A percentile compares a stretch with the other conserved stretches of the same genome.
Conservation (phyloP, 2,797 vertebrate genomes). For the Acanthurus tractus region DNA sequence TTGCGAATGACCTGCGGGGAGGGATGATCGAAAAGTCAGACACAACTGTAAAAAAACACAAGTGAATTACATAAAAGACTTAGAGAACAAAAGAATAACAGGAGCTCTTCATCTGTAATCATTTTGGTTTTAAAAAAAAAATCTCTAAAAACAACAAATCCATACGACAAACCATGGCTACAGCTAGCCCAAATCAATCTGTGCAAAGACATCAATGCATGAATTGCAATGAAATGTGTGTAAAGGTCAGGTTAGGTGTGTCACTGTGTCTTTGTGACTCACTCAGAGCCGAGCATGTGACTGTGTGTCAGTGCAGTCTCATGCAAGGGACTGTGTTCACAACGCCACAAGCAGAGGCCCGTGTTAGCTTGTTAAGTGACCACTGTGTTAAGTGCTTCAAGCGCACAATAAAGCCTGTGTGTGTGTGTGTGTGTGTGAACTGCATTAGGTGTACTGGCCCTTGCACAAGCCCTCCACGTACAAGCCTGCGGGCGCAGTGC, state of each 20-base stretch:
- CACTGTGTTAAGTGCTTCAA: constrained; percentile 65
- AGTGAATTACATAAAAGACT: neutral
- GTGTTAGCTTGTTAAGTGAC: constrained; percentile 73
- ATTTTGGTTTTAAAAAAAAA: neutral
- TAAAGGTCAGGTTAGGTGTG: constrained; percentile 57
- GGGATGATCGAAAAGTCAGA: constrained; percentile 44
- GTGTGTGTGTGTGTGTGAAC: constrained; percentile 48
- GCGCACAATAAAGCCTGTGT: constrained; percentile 52
- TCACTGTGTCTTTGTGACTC: constrained; percentile 58
- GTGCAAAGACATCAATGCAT: constrained; percentile 41
- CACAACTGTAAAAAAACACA: neutral
- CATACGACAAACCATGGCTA: constrained; percentile 3
- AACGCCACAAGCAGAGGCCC: constrained; percentile 43
- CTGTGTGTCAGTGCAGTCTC: constrained; percentile 62
- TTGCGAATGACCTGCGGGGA: constrained; percentile 92
- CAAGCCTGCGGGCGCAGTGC: constrained; percentile 65
- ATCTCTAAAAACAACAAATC: constrained; percentile 17
- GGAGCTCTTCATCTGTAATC: constrained; percentile 3
- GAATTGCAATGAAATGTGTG: constrained; percentile 39
- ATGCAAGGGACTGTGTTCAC: constrained; percentile 62
- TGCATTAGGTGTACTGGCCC: constrained; percentile 65
- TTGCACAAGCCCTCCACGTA: constrained; percentile 53
- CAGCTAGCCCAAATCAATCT: constrained; percentile 21
- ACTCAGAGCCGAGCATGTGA: constrained; percentile 48
- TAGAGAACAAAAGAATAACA: neutral